Evolutionary conservation across 2,888 invertebrate genomes (phyloP), one percentile per base, ranked within the genome.

Genomic region (Drosophila yooni): DNA sequence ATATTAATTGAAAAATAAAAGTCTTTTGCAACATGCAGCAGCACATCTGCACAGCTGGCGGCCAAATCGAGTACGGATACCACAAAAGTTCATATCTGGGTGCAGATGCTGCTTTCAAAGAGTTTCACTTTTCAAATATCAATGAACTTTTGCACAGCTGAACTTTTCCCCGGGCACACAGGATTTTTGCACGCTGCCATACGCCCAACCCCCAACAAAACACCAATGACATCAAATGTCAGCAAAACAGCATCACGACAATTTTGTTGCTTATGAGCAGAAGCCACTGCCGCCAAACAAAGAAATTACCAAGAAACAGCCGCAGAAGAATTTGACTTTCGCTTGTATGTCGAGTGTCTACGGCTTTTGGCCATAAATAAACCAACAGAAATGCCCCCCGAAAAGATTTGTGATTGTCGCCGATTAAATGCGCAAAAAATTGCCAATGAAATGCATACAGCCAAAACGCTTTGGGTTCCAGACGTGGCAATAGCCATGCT

Each of bases 41-140:
- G 57, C 67, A 60, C 67, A 77, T 59, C 48, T 66, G 66, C 81
- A 71, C 80, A 73, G 87, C 84, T 81, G 81, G 74, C 65, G 74
- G 79, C 76, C 52, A 70, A 53, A 70, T n/a, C 34, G 33, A 3
- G 18, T 11, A 46, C 57, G 65, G 52, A 53, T 54, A 50, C 73
- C 79, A 53, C 25, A 57, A 56, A 84, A 77, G 84, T 87, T 85
- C 85, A 88, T 58, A 65, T 62, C 66, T 63, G 62, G 29, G 59
- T 70, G 68, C 67, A 62, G 52, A 62, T 70, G 68, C 67, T 50
- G 68, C 53, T 70, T 65, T 61, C 50, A 74, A 77, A 69, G 66
- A 89, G 85, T 89, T 89, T 89, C 91, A 89, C 88, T 89, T 90
- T 89, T 83, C 70, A 85, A 85, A 88, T 84, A 88, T 84, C 88